Percentiles rank a stretch among this genome's conserved stretches.
Evolutionary conservation across 2,797 vertebrate genomes (phyloP).

Genomic region (Streptopelia turtur): DNA sequence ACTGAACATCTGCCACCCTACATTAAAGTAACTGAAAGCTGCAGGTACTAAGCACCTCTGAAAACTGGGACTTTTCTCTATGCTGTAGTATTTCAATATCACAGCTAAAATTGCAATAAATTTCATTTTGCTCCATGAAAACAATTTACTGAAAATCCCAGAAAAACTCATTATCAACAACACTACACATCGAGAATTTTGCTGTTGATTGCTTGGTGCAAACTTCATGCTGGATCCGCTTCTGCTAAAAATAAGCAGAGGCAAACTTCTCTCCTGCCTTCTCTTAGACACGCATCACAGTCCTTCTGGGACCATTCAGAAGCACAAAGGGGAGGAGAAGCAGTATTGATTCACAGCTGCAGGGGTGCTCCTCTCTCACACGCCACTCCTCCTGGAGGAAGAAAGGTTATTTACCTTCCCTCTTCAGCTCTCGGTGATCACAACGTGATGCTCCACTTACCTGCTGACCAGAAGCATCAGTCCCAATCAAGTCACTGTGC

Average conservation of each 20-base stretch:
- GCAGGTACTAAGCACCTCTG: not conserved
- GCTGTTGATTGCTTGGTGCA: not conserved
- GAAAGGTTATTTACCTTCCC: not conserved
- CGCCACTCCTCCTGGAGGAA: conserved; percentile 17
- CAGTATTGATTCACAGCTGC: not conserved
- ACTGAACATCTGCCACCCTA: not conserved
- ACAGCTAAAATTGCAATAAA: not conserved
- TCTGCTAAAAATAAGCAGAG: not conserved
- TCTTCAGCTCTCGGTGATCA: not conserved
- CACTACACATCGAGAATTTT: not conserved
- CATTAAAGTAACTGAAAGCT: not conserved
- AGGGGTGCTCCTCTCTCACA: not conserved
- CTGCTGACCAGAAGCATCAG: conserved; percentile 58
- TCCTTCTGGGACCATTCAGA: not conserved
- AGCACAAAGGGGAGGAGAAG: not conserved
- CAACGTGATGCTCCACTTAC: conserved; percentile 23
- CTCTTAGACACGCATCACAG: not conserved
- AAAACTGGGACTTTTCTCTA: not conserved
- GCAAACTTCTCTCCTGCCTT: not conserved
- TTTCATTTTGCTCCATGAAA: not conserved
- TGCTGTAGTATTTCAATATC: not conserved
- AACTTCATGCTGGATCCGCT: not conserved
- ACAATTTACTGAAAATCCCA: not conserved
- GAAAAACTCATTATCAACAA: not conserved
- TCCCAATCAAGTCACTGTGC: conserved; percentile 4